Evolutionary conservation across 2,888 invertebrate species (phyloP).

Genomic region (Dicranocentrus wangi): DNA sequence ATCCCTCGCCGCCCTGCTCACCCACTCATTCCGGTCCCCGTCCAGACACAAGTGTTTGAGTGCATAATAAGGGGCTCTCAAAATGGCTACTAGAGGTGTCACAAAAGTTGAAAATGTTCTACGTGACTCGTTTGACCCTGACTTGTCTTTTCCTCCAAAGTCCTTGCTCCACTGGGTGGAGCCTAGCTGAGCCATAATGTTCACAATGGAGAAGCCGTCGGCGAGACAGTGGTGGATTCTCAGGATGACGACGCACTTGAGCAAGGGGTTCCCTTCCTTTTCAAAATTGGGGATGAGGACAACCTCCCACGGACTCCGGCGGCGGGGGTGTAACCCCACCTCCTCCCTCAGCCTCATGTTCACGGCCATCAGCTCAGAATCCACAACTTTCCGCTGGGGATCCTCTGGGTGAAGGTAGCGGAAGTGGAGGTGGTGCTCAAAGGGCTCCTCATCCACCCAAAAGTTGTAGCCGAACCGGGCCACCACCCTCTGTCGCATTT

Average conservation of each 20-base stretch:
- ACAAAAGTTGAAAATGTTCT: background rate
- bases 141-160: too few relatives aligned
- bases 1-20: too few relatives aligned
- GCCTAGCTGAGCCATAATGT: background rate
- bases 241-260: background rate
- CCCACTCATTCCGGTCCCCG: background rate
- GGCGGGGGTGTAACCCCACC: background rate
- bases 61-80: background rate
- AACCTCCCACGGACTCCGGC: slow-evolving; percentile 1
- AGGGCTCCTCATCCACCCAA: slow-evolving; percentile 75
- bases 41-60: background rate
- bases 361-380: background rate
- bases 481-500: background rate
- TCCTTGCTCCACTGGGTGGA: background rate
- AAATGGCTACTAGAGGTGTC: background rate
- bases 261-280: background rate
- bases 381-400: slow-evolving; percentile 21
- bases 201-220: slow-evolving; percentile 11
- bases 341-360: background rate
- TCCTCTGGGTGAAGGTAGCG: slow-evolving; percentile 74
- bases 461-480: slow-evolving; percentile 77
- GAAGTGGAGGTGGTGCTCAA: slow-evolving; percentile 76
- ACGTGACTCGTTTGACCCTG: too few relatives aligned
- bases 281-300: slow-evolving; percentile 13
- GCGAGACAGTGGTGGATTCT: slow-evolving; percentile 1